These are phyloP conservation scores for Candoia aspera DNA, from an alignment of 2,113 vertebrate species.

Conservation along the genomic window DNA sequence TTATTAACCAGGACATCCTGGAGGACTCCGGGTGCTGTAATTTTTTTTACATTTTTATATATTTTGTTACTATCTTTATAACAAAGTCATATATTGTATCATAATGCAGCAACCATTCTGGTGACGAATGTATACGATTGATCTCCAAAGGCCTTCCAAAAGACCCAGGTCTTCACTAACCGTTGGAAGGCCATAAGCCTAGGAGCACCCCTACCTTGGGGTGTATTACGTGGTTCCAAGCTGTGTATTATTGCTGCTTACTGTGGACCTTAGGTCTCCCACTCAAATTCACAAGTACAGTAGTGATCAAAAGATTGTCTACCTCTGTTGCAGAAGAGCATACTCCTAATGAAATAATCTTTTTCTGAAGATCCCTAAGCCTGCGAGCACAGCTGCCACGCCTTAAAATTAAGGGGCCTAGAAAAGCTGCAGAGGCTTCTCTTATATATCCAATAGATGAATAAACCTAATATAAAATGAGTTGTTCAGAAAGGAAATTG, in stretches of 20 bases:
- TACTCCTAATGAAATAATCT: accelerated
- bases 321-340: neutral
- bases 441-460: neutral
- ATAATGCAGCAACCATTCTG: neutral
- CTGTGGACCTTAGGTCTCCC: neutral
- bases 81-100: neutral
- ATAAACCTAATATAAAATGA: neutral
- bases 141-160: neutral
- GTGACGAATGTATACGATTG: neutral
- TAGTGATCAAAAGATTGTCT: neutral
- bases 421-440: accelerated
- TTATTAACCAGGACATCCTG: neutral
- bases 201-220: neutral
- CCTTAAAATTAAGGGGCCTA: neutral
- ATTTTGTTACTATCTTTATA: neutral
- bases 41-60: neutral
- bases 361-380: neutral
- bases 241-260: neutral
- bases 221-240: neutral
- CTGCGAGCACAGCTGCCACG: neutral
- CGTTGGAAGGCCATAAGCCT: neutral
- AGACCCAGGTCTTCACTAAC: neutral
- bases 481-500: neutral
- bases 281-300: neutral
- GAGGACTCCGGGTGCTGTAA: neutral